Conservation (phyloP, 2,797 vertebrate species). For the Rhynchotus rufescens region DNA sequence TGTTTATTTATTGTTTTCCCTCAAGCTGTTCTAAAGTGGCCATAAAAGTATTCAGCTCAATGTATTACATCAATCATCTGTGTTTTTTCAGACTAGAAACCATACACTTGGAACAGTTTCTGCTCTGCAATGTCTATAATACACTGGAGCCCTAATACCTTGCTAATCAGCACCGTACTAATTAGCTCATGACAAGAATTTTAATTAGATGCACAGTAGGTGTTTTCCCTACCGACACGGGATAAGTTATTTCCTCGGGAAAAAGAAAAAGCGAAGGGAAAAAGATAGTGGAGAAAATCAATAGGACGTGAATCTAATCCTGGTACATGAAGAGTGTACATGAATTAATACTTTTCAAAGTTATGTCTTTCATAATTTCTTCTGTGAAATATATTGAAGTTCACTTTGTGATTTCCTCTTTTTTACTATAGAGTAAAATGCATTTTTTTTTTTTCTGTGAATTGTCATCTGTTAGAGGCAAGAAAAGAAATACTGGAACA, state of each 20-base stretch:
- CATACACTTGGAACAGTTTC: constrained; percentile 10
- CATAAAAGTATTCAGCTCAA: neutral
- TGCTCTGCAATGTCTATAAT: constrained; percentile 21
- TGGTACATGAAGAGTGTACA: neutral
- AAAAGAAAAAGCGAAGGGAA: neutral
- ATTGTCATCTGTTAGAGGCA: neutral
- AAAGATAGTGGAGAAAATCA: neutral
- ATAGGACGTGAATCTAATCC: neutral
- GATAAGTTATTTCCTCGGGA: neutral
- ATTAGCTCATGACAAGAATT: constrained; percentile 62
- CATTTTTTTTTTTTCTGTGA: neutral
- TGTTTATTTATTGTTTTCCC: neutral
- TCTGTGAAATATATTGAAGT: neutral
- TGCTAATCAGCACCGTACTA: constrained; percentile 48
- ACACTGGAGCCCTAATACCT: constrained; percentile 6
- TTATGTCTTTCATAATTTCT: neutral
- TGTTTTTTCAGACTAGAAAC: constrained; percentile 20
- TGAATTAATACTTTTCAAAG: constrained; percentile 13
- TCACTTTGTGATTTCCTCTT: neutral
- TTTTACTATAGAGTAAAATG: neutral
- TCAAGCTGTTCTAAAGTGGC: neutral
- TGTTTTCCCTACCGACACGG: constrained; percentile 12
- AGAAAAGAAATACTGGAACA: neutral
- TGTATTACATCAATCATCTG: neutral
- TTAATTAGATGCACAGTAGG: constrained; percentile 40